phyloP scores from a whole-genome alignment of 2,888 invertebrate genomes.

The Craniophora ligustri region DNA sequence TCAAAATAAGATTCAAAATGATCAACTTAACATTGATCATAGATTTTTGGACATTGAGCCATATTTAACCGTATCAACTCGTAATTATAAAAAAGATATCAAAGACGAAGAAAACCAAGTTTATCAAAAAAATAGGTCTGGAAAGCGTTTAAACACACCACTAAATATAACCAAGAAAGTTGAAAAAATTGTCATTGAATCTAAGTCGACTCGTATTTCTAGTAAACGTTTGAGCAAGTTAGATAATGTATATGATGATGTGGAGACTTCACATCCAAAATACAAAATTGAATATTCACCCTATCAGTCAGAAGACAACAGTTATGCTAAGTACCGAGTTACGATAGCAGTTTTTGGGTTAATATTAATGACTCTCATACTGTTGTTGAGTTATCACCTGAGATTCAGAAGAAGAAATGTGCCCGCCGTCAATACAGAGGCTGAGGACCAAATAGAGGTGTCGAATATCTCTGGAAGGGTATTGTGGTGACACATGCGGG shows the following conservation, averaged over 20 bases:
- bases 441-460: conserved; percentile 89
- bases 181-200: conserved; percentile 49
- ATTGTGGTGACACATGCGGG: conserved; percentile 91
- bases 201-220: conserved; percentile 55
- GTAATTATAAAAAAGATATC: conserved; percentile 60
- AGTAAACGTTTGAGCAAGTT: conserved; percentile 57
- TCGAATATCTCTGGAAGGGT: conserved; percentile 90
- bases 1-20: conserved; percentile 75
- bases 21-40: conserved; percentile 73
- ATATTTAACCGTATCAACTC: conserved; percentile 53
- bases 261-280: conserved; percentile 66
- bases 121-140: conserved; percentile 63
- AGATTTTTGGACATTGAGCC: conserved; percentile 72
- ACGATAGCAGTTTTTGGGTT: conserved; percentile 88
- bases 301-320: conserved; percentile 72
- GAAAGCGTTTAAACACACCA: conserved; percentile 79
- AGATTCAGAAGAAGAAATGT: conserved; percentile 77
- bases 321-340: conserved; percentile 84
- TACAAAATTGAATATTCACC: conserved; percentile 78
- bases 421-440: conserved; percentile 65
- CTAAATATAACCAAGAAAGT: conserved; percentile 61
- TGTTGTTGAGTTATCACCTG: conserved; percentile 84
- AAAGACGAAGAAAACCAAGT: conserved; percentile 54
- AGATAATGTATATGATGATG: conserved; percentile 64
- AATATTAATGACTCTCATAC: conserved; percentile 86